phyloP scores from a whole-genome alignment of 2,888 invertebrate species.

The Falcaria lacertinaria region DNA sequence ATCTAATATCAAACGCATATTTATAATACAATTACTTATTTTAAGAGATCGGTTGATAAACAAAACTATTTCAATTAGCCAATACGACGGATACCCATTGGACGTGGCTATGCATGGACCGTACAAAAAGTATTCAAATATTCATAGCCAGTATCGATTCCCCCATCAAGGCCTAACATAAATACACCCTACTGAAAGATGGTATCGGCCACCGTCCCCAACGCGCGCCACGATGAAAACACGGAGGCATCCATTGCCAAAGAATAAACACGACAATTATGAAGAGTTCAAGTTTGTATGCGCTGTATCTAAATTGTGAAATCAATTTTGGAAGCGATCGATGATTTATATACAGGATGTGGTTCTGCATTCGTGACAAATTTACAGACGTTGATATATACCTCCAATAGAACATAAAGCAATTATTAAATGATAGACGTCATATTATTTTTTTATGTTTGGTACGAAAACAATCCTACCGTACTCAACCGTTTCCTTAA shows the following conservation, averaged over 20 bases:
- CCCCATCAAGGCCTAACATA: slow-evolving; percentile 33
- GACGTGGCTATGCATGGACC: slow-evolving; percentile 44
- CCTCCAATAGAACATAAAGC: no score
- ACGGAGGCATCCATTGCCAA: slow-evolving; percentile 40
- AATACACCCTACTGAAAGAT: slow-evolving; percentile 67
- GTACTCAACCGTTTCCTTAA: no score
- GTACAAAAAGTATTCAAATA: slow-evolving; percentile 64
- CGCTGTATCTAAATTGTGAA: background rate
- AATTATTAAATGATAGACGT: no score
- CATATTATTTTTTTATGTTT: no score
- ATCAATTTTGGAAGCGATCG: slow-evolving; percentile 1
- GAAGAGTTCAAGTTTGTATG: slow-evolving; percentile 1
- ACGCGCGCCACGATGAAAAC: slow-evolving; percentile 48
- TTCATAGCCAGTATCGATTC: slow-evolving; percentile 70
- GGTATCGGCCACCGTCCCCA: slow-evolving; percentile 65
- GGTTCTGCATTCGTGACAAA: no score
- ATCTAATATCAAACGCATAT: slow-evolving; percentile 17
- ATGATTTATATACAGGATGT: background rate
- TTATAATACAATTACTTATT: slow-evolving; percentile 30
- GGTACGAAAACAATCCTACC: no score
- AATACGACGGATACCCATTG: slow-evolving; percentile 28
- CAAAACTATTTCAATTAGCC: slow-evolving; percentile 66
- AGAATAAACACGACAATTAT: slow-evolving; percentile 38
- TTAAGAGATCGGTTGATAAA: slow-evolving; percentile 32
- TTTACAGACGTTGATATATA: no score